Evolutionary conservation across 2,888 invertebrate species (phyloP), one percentile per base, ranked within the genome.

Genomic region (Carabus problematicus): DNA sequence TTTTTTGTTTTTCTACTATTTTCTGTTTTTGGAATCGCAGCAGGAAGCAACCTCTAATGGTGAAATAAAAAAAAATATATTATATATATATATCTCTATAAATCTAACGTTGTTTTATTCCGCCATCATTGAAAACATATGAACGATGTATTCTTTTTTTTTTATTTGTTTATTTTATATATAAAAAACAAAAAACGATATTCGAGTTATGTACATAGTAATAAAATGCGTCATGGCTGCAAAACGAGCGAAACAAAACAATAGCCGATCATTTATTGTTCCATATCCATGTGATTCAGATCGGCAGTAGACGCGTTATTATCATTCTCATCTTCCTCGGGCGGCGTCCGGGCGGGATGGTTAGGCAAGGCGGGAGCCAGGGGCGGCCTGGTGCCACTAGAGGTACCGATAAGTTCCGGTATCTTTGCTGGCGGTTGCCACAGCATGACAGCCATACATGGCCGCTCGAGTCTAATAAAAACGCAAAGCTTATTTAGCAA

Each of bases 361-460:
- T 29, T 16, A 3, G 55, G 8, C 1, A 54, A 40, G n/a, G 29
- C 58, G 9, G 58, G 47, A 14, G 52, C 18, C 11, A 58, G 42
- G 12, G 41, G 12, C 45, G 43, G 64, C 58, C 40, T 70, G 64
- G 67, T 70, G n/a, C 45, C 7, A 1, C 56, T 56, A 9, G 56
- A 19, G 8, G 56, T 29, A 8, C 56, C 56, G 9, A 56, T 56
- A 4, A 66, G 19, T n/a, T 59, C 71, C 7, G 72, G 72, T 61
- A 47, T 73, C 9, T 72, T 76, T 70, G 71, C 75, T 66, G 91
- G 88, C 0, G 93, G 93, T 77, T 91, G 89, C 93, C 93, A 94
- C 8, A 93, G 85, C 1, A 94, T 91, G 72, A 94, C 78, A 3
- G 93, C 93, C 82, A 91, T 92, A 75, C 90, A 90, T 0, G 92